phyloP scores from a whole-genome alignment of 2,113 vertebrate species.

The Dicrurus megarhynchus region DNA sequence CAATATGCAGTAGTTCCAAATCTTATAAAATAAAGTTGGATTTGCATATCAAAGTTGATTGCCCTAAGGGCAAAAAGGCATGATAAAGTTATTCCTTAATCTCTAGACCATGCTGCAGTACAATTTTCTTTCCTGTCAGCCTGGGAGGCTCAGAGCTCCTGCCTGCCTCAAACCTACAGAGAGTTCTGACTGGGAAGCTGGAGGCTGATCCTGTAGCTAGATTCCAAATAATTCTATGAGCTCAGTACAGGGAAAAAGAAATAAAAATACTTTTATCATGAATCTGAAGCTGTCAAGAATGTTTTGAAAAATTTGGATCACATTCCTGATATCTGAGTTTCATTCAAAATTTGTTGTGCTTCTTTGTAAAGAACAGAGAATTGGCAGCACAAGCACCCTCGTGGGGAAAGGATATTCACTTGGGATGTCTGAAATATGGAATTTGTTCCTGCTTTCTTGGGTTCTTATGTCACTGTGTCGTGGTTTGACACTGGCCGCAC shows the following conservation, averaged over 20 bases:
- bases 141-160: not conserved
- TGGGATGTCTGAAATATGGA: not conserved
- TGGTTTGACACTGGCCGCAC: too few relatives aligned
- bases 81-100: not conserved
- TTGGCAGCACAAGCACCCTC: not conserved
- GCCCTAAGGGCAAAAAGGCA: not conserved
- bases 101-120: not conserved
- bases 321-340: not conserved
- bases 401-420: not conserved
- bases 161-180: not conserved
- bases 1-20: not conserved
- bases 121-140: not conserved
- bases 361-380: not conserved
- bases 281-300: not conserved
- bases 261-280: not conserved
- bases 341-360: not conserved
- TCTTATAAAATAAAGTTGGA: not conserved
- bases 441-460: not conserved
- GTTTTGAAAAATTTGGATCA: not conserved
- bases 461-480: not conserved
- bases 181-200: not conserved
- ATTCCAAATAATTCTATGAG: not conserved
- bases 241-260: not conserved
- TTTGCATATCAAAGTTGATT: not conserved
- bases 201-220: not conserved